Conservation (phyloP, 2,888 invertebrate species). For the Erebia aethiops region DNA sequence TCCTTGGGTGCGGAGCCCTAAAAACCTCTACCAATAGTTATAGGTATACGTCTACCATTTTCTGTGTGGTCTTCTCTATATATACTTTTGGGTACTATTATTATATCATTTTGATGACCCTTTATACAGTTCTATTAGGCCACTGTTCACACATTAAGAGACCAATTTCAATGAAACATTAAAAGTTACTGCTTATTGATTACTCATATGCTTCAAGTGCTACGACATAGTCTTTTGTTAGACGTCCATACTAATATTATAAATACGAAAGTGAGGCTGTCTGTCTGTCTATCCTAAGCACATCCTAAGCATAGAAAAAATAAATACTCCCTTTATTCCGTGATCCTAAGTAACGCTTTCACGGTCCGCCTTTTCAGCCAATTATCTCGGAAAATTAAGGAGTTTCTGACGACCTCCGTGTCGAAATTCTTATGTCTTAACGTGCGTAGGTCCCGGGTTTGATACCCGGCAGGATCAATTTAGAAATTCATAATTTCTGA, state of each 20-base stretch:
- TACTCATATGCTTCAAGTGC: neutral
- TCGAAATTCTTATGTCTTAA: too few relatives aligned
- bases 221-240: neutral
- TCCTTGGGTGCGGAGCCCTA: too few relatives aligned
- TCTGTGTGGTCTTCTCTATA: slow-evolving; percentile 28
- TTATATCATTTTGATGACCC: slow-evolving; percentile 31
- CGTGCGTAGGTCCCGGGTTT: too few relatives aligned
- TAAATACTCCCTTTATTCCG: too few relatives aligned
- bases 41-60: neutral
- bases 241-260: neutral
- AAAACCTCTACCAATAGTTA: too few relatives aligned
- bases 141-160: slow-evolving; percentile 16
- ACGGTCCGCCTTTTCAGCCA: too few relatives aligned
- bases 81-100: slow-evolving; percentile 1
- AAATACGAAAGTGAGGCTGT: neutral
- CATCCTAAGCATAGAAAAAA: too few relatives aligned
- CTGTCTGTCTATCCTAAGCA: neutral
- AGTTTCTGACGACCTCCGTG: too few relatives aligned
- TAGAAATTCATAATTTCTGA: too few relatives aligned
- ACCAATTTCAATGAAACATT: slow-evolving; percentile 31
- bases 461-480: too few relatives aligned
- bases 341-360: too few relatives aligned
- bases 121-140: slow-evolving; percentile 25
- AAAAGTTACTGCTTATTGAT: slow-evolving; percentile 36
- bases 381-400: too few relatives aligned